Base-by-base conservation (phyloP, 2,113 vertebrate genomes). In the Pseudois nayaur region DNA sequence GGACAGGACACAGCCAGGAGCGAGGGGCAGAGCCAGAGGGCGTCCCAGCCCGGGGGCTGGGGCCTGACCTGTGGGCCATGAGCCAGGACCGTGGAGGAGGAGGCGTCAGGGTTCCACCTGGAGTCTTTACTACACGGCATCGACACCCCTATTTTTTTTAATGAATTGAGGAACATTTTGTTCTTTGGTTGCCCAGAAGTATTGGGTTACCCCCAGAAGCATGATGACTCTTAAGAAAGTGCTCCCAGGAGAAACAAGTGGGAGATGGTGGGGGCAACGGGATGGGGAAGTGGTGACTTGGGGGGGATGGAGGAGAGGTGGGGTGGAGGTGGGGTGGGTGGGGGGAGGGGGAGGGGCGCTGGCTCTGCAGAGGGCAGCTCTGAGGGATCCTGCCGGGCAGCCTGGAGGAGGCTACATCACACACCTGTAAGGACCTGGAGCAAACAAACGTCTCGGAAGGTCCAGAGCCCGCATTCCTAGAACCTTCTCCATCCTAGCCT, bases 361-460 rank as follows among this genome's bases (percentile, higher is more conserved):
- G 6, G 57, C 45, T 14, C 55, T 13, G 55, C 15, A 21, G 31
- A 60, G 74, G 54, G 19, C 13, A 27, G 52, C 55, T 81, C 43
- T 2, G 4, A 3, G 11, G 3, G 55, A 12, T 27, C 85, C 57
- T 7, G 6, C 85, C n/a, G 17, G 52, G 62, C 17, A 23, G 23
- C 36, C 36, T 21, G 64, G 27, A 59, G 64, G 2, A 8, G n/a
- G 12, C 62, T 67, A 67, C 62, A n/a, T 12, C 14, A 6, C 5
- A 27, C 31, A 10, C 16, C 13, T 31, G 57, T 11, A 4, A 40
- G 43, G 43, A 27, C 1, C 0, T n/a, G 14, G 1, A 6, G 40
- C 27, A 8, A n/a, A 11, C 40, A 11, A 11, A 25, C 0, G 23
- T 16, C 27, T 15, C 27, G 1, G 9, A 14, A 3, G 6, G n/a